Evolutionary conservation across 1,140 invertebrate species (phyloP).

Genomic region (Steinernema feltiae): DNA sequence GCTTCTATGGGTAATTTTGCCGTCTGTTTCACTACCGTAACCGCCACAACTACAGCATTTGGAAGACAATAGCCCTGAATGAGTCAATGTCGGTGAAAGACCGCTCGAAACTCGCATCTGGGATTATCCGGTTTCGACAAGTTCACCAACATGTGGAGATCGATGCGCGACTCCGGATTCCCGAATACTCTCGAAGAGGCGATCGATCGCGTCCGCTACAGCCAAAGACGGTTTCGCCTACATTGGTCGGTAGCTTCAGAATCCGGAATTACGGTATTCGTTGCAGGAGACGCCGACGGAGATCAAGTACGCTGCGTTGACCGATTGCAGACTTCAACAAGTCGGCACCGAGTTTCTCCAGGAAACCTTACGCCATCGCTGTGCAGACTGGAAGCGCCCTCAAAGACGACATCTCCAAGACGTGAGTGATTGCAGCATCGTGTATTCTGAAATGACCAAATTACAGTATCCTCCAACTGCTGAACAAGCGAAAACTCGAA

Average conservation of each 20-base stretch:
- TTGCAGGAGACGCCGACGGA: conserved; percentile 79
- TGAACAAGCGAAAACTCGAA: conserved; percentile 85
- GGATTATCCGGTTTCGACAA: conserved; percentile 96
- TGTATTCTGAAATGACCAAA: neutral
- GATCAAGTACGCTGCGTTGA: conserved; percentile 76
- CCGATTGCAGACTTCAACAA: conserved; percentile 80
- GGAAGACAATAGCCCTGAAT: conserved; percentile 93
- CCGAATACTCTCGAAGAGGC: conserved; percentile 73
- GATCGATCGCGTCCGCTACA: conserved; percentile 70
- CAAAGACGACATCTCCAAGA: conserved; percentile 61
- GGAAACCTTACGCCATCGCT: conserved; percentile 90
- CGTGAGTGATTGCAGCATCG: conserved; percentile 62
- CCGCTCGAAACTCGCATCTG: conserved; percentile 88
- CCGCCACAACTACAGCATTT: too few species aligned
- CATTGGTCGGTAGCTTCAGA: conserved; percentile 71
- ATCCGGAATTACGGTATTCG: too few species aligned
- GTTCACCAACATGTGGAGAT: conserved; percentile 96
- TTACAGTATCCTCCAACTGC: conserved; percentile 76
- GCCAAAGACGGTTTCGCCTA: conserved; percentile 83
- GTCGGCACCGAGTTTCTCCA: conserved; percentile 89
- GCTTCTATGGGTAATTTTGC: too few species aligned
- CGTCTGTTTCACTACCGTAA: too few species aligned
- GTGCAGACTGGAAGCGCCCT: conserved; percentile 89
- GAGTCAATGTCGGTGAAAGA: conserved; percentile 81
- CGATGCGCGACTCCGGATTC: conserved; percentile 81